Evolutionary conservation across 2,888 invertebrate genomes (phyloP).

Genomic region (Helleia helle): DNA sequence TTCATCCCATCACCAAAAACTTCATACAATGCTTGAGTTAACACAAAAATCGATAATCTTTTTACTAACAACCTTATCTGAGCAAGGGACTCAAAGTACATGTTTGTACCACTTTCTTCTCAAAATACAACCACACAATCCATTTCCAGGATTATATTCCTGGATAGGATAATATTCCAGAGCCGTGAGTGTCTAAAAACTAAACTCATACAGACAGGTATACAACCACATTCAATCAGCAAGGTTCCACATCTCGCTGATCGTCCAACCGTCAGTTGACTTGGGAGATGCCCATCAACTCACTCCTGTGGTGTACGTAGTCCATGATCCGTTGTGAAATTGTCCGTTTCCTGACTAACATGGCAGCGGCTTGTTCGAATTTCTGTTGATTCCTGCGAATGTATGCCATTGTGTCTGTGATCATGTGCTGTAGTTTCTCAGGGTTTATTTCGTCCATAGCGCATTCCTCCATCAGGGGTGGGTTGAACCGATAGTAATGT

Average conservation of each 20-base stretch:
- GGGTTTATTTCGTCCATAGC: slow-evolving; percentile 86
- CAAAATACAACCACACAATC: too few relatives aligned
- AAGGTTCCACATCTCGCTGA: slow-evolving; percentile 24
- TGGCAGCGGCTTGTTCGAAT: slow-evolving; percentile 75
- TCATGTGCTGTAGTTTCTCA: slow-evolving; percentile 79
- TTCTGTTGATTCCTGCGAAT: slow-evolving; percentile 86
- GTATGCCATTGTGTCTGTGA: slow-evolving; percentile 85
- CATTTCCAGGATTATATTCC: too few relatives aligned
- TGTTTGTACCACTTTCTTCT: too few relatives aligned
- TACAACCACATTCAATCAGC: slow-evolving; percentile 21
- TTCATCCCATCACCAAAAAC: too few relatives aligned
- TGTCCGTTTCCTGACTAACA: slow-evolving; percentile 34
- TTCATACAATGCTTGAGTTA: too few relatives aligned
- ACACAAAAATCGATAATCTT: too few relatives aligned
- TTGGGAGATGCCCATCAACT: slow-evolving; percentile 35
- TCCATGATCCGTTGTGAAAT: slow-evolving; percentile 35
- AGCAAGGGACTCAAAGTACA: too few relatives aligned
- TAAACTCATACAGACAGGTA: neutral
- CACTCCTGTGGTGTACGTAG: slow-evolving; percentile 29
- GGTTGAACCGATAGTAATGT: slow-evolving; percentile 90
- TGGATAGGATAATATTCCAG: too few relatives aligned
- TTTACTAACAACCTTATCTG: too few relatives aligned
- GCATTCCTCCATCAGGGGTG: slow-evolving; percentile 85
- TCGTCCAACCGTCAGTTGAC: slow-evolving; percentile 28
- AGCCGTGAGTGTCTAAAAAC: neutral